Evolutionary conservation across 2,797 vertebrate genomes (phyloP).

Genomic region (Sparus aurata): DNA sequence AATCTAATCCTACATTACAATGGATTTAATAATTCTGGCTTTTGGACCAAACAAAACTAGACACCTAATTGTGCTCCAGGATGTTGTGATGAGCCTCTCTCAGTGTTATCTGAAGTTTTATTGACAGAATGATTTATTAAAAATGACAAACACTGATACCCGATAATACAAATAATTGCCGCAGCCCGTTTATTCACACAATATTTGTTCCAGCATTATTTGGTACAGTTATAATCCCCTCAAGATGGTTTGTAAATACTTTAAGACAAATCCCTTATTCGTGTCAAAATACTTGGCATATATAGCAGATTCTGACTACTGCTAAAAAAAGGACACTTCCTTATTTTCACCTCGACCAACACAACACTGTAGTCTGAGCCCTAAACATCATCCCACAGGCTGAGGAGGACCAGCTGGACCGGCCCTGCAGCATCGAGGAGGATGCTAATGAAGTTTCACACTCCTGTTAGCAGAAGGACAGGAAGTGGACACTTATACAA

Average conservation of each 20-base stretch:
- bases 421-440: slow-evolving; percentile 42
- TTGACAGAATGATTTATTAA: neutral
- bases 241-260: no score
- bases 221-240: no score
- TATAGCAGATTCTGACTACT: neutral
- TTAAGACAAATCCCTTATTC: neutral
- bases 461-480: slow-evolving; percentile 55
- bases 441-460: slow-evolving; percentile 74
- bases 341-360: slow-evolving; percentile 15
- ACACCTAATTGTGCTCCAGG: neutral
- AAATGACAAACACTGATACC: neutral
- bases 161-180: neutral
- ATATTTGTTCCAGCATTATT: neutral
- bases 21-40: neutral
- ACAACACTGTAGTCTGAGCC: slow-evolving; percentile 2
- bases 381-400: slow-evolving; percentile 36
- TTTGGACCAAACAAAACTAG: neutral
- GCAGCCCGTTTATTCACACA: neutral
- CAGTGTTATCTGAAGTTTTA: neutral
- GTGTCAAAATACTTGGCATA: neutral
- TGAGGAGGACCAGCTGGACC: slow-evolving; percentile 60
- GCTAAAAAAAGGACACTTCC: neutral
- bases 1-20: neutral
- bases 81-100: no score
- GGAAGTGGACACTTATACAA: slow-evolving; percentile 57